Evolutionary conservation across 1,140 invertebrate genomes (phyloP).

Genomic region (Drosophila sproati): DNA sequence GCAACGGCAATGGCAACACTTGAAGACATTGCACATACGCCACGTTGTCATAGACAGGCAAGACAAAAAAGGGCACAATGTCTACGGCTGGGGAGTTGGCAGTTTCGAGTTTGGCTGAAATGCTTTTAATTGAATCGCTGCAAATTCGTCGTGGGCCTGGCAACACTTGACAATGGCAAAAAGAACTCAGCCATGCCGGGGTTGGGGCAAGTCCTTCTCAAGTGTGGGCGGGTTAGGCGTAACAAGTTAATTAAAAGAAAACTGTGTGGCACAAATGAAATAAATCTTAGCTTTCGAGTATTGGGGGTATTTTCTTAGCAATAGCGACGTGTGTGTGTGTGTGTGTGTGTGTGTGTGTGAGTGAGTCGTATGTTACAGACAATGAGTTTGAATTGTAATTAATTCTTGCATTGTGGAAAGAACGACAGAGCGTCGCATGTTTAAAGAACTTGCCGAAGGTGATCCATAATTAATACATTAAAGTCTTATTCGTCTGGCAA

Average conservation of each 20-base stretch:
- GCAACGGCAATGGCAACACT: slow-evolving; percentile 10
- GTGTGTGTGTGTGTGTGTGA: background rate
- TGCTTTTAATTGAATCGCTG: slow-evolving; percentile 77
- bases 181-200: slow-evolving; percentile 14
- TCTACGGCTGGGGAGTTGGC: slow-evolving; percentile 3
- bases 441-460: background rate
- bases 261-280: slow-evolving; percentile 75
- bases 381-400: slow-evolving; percentile 77
- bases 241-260: slow-evolving; percentile 82
- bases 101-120: slow-evolving; percentile 40
- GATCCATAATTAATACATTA: slow-evolving; percentile 22
- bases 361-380: slow-evolving; percentile 41
- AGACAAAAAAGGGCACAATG: slow-evolving; percentile 25
- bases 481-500: background rate
- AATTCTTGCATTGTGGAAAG: slow-evolving; percentile 43
- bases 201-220: background rate
- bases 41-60: slow-evolving; percentile 70
- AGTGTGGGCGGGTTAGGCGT: slow-evolving; percentile 20
- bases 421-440: background rate
- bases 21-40: slow-evolving; percentile 65
- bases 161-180: slow-evolving; percentile 78
- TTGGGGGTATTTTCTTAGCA: background rate
- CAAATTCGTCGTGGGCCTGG: slow-evolving; percentile 54
- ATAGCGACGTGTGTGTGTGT: background rate
- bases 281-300: slow-evolving; percentile 55